A percentile compares a stretch with the other conserved stretches of the same genome.
These are phyloP conservation scores for Bombus balteatus DNA, from an alignment of 1,140 invertebrate genomes.

Conservation along the genomic window DNA sequence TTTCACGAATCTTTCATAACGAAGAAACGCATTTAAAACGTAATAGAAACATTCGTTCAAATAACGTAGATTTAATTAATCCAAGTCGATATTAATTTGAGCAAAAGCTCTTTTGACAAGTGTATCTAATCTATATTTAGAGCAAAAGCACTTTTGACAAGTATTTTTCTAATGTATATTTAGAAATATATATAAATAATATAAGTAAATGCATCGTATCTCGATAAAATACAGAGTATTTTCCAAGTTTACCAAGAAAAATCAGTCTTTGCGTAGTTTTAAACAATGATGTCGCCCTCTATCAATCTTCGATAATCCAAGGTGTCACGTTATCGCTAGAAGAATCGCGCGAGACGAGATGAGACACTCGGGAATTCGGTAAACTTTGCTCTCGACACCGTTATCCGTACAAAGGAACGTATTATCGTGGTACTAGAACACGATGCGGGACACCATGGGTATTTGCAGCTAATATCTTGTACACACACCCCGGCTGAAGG, in stretches of 20 bases:
- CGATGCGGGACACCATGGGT: slow-evolving; percentile 71
- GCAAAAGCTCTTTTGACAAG: too few relatives aligned
- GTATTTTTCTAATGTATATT: too few relatives aligned
- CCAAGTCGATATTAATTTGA: too few relatives aligned
- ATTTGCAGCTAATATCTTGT: slow-evolving; percentile 79
- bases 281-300: slow-evolving; percentile 25
- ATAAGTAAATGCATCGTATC: too few relatives aligned
- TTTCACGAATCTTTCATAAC: too few relatives aligned
- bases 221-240: too few relatives aligned
- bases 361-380: slow-evolving; percentile 55
- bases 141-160: too few relatives aligned
- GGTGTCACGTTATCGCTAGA: slow-evolving; percentile 36
- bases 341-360: slow-evolving; percentile 43
- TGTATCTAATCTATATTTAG: too few relatives aligned
- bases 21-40: too few relatives aligned
- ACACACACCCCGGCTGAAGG: slow-evolving; percentile 65
- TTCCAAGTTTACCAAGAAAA: background rate
- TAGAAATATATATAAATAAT: background rate
- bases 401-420: slow-evolving; percentile 67
- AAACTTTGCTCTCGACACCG: slow-evolving; percentile 60
- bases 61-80: too few relatives aligned
- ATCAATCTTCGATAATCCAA: slow-evolving; percentile 40
- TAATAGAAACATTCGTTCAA: too few relatives aligned
- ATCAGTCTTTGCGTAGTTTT: background rate
- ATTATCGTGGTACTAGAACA: slow-evolving; percentile 67